phyloP scores from a whole-genome alignment of 1,140 invertebrate species.

The Probaryconus sp. region DNA sequence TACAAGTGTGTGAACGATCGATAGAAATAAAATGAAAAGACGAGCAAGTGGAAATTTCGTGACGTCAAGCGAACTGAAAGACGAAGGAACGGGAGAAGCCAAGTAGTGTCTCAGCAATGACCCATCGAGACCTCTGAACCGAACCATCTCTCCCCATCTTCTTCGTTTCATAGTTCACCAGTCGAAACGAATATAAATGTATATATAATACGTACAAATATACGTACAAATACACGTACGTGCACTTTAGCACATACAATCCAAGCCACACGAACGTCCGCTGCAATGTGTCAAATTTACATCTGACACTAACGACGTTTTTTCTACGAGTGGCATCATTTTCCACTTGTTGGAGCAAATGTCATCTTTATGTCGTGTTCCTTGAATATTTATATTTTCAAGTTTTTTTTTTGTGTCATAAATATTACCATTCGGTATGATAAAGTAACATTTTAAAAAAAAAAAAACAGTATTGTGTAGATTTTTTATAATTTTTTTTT shows the following conservation, averaged over 20 bases:
- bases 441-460: no score
- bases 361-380: no score
- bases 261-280: no score
- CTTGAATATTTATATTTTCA: no score
- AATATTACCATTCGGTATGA: no score
- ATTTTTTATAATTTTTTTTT: no score
- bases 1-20: conserved; percentile 25
- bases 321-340: conserved; percentile 39
- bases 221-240: neutral
- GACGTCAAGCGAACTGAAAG: conserved; percentile 64
- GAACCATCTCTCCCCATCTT: conserved; percentile 39
- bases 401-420: no score
- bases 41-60: conserved; percentile 71
- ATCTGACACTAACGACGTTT: conserved; percentile 56
- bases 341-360: conserved; percentile 50
- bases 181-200: conserved; percentile 46
- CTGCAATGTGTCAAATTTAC: conserved; percentile 26
- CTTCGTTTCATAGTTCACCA: conserved; percentile 57
- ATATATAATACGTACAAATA: no score
- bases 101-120: conserved; percentile 57
- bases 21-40: conserved; percentile 60
- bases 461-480: no score
- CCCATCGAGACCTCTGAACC: conserved; percentile 69
- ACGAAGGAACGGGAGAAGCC: conserved; percentile 47
- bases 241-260: conserved; percentile 4